Evolutionary conservation across 2,888 invertebrate genomes (phyloP).

Genomic region (Dione vanillae): DNA sequence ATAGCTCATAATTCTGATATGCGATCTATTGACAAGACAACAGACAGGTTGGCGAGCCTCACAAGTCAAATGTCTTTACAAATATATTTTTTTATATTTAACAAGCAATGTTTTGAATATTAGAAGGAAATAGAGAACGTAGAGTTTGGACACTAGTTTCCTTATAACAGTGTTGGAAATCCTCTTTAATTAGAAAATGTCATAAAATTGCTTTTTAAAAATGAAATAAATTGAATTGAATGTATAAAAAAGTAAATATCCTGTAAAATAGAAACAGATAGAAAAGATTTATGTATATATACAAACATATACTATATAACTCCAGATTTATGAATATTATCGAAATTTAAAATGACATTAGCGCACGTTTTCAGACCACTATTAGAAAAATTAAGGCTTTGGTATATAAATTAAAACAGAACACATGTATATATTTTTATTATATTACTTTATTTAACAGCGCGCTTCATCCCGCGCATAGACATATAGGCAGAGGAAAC

Average conservation of each 20-base stretch:
- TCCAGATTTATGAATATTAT: too few relatives aligned
- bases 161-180: too few relatives aligned
- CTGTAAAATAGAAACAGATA: not conserved
- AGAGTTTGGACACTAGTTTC: not conserved
- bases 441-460: too few relatives aligned
- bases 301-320: not conserved
- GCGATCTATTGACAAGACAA: not conserved
- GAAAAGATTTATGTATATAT: not conserved
- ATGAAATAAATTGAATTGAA: too few relatives aligned
- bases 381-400: not conserved
- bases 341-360: not conserved
- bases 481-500: too few relatives aligned
- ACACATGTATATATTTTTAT: too few relatives aligned
- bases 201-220: too few relatives aligned
- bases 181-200: too few relatives aligned
- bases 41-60: not conserved
- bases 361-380: not conserved
- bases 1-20: not conserved
- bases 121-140: not conserved
- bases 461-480: too few relatives aligned
- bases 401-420: not conserved
- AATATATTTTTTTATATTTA: too few relatives aligned
- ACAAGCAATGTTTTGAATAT: not conserved
- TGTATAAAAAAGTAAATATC: not conserved
- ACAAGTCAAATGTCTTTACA: not conserved